Conservation (phyloP, 2,113 vertebrate genomes). For the Ageneiosus marmoratus region DNA sequence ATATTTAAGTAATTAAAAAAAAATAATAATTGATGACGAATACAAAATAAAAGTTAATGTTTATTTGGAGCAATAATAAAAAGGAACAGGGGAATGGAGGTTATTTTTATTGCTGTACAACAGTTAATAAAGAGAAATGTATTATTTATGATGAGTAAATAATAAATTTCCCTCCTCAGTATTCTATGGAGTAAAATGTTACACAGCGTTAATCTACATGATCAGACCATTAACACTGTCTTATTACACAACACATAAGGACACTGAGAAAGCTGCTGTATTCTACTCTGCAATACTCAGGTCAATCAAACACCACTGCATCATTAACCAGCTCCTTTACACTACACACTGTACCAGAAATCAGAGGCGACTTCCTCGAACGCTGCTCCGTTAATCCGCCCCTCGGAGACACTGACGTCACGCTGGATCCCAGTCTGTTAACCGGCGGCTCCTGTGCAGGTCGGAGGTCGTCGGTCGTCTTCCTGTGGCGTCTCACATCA, state of each 20-base stretch:
- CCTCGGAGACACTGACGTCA: neutral
- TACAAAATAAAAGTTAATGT: too few species aligned
- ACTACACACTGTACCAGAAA: constrained; percentile 13
- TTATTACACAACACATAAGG: neutral
- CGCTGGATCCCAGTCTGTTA: neutral
- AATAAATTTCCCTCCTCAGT: too few species aligned
- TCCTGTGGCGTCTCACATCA: constrained; percentile 59
- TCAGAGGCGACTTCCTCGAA: neutral
- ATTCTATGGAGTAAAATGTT: too few species aligned
- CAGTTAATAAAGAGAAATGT: too few species aligned
- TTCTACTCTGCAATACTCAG: neutral
- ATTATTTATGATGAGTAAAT: too few species aligned
- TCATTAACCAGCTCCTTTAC: neutral
- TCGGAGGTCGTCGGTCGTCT: neutral
- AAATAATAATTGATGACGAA: too few species aligned
- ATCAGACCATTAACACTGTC: too few species aligned
- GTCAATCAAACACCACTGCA: neutral
- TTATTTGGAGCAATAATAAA: too few species aligned
- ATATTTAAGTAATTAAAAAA: too few species aligned
- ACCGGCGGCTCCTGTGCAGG: neutral
- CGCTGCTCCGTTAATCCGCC: neutral
- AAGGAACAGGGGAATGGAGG: too few species aligned
- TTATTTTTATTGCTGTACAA: too few species aligned
- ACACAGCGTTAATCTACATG: too few species aligned
- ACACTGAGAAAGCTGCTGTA: neutral